These are phyloP conservation scores for Brachypodius melanocephalos DNA, from an alignment of 2,113 vertebrate species.

Conservation along the genomic window DNA sequence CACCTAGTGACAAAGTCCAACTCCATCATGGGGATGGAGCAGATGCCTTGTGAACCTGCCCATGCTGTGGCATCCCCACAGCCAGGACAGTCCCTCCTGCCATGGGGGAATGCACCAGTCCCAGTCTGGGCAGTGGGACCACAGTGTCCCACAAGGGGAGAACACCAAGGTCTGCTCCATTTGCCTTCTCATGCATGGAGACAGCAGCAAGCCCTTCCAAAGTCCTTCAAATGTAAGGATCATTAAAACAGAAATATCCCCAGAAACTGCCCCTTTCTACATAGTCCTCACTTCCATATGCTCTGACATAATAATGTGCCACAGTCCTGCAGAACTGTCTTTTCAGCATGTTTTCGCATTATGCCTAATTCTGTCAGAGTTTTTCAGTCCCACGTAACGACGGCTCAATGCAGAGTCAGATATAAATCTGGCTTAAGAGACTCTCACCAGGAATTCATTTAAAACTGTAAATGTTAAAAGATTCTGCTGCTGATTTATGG, in stretches of 20 bases:
- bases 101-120: not conserved
- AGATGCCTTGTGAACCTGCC: not conserved
- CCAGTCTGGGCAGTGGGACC: not conserved
- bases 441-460: slow-evolving; percentile 84
- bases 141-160: not conserved
- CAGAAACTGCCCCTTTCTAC: slow-evolving; percentile 70
- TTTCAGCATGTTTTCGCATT: slow-evolving; percentile 82
- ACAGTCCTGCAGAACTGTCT: slow-evolving; percentile 76
- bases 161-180: slow-evolving; percentile 14
- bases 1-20: not conserved
- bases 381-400: slow-evolving; percentile 76
- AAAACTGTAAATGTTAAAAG: slow-evolving; percentile 82
- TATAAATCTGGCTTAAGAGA: slow-evolving; percentile 86
- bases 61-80: not conserved
- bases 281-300: slow-evolving; percentile 64
- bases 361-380: slow-evolving; percentile 77
- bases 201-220: slow-evolving; percentile 55
- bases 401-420: slow-evolving; percentile 81
- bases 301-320: slow-evolving; percentile 68
- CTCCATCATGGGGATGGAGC: not conserved
- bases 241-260: slow-evolving; percentile 70
- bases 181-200: slow-evolving; percentile 24
- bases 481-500: slow-evolving; percentile 76
- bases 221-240: slow-evolving; percentile 20
- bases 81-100: rapidly evolving